Base-by-base conservation (phyloP, 2,797 vertebrate species). In the Acanthis flammea region DNA sequence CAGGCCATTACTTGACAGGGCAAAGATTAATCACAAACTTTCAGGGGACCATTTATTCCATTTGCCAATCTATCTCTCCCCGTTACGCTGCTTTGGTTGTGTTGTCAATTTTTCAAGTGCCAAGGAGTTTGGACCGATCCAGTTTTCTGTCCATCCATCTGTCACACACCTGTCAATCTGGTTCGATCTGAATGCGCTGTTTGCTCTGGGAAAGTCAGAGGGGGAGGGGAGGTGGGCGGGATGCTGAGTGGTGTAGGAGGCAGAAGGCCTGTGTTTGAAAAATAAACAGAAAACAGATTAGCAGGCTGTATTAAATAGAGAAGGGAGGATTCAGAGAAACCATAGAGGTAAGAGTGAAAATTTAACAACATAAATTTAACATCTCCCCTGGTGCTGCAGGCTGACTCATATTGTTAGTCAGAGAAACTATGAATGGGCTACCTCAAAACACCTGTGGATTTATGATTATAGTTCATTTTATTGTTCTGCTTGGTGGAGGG, bases 11-110 rank as follows among this genome's bases (percentile, higher is more conserved):
- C 90, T 93, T 97, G 96, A 97, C 95, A 95, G 95, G 90, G 95
- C 91, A 94, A 96, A 97, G 96, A 97, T 97, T 97, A 97, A 97
- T 96, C 67, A 1, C 87, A 94, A 96, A 96, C 95, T 97, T 96
- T 93, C 94, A 0, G 11, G 95, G 91, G 93, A 95, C 84, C 88
- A 95, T 97, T 97, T 96, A 96, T 97, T 94, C 94, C 91, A 91
- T 95, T 96, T 95, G 93, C 95, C 94, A 96, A 95, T 96, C 95
- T 95, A 90, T 96, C 93, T 95, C 91, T 93, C 88, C 90, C 90
- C 23, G 77, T 94, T 96, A 95, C 12, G 50, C 94, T 94, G 84
- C 94, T 93, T 94, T 88, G 89, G 95, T 88, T 90, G 75, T 95
- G 90, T 90, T 96, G 97, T 96, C 97, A 96, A 90, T 97, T 97